phyloP scores from a whole-genome alignment of 2,113 vertebrate species.

The Chionodraco myersi region DNA sequence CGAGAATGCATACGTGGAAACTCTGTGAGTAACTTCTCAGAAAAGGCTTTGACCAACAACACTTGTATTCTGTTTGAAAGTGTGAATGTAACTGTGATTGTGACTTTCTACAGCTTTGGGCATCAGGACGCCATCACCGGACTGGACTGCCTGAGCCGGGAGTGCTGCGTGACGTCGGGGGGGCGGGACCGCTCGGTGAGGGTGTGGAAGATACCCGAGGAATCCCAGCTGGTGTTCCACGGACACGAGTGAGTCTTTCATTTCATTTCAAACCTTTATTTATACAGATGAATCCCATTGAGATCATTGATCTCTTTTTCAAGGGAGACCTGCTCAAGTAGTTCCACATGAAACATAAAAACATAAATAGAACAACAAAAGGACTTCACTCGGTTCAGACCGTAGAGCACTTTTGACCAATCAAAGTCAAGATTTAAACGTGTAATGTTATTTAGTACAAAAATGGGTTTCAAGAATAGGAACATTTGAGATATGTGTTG shows the following conservation, averaged over 20 bases:
- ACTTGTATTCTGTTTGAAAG: neutral
- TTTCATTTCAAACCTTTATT: too few species aligned
- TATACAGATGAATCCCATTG: too few species aligned
- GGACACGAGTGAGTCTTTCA: slow-evolving; percentile 94
- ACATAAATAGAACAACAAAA: too few species aligned
- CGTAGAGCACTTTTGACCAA: neutral
- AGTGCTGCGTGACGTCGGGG: slow-evolving; percentile 93
- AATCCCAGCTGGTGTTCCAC: slow-evolving; percentile 94
- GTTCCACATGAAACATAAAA: too few species aligned
- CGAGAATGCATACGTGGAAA: slow-evolving; percentile 95
- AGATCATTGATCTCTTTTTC: too few species aligned
- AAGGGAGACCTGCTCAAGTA: too few species aligned
- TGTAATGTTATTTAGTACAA: too few species aligned
- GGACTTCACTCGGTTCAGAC: neutral
- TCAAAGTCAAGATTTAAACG: too few species aligned
- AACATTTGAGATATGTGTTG: too few species aligned
- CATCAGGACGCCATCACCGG: slow-evolving; percentile 94
- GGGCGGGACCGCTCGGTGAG: slow-evolving; percentile 92
- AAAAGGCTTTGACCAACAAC: fast-evolving
- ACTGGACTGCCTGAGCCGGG: slow-evolving; percentile 93
- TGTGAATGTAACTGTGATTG: neutral
- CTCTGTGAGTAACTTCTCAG: slow-evolving; percentile 86
- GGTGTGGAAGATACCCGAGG: slow-evolving; percentile 97
- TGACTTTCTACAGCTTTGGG: slow-evolving; percentile 85
- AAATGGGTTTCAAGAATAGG: too few species aligned